Conservation (phyloP, 2,888 invertebrate species). For the Baronia brevicornis region DNA sequence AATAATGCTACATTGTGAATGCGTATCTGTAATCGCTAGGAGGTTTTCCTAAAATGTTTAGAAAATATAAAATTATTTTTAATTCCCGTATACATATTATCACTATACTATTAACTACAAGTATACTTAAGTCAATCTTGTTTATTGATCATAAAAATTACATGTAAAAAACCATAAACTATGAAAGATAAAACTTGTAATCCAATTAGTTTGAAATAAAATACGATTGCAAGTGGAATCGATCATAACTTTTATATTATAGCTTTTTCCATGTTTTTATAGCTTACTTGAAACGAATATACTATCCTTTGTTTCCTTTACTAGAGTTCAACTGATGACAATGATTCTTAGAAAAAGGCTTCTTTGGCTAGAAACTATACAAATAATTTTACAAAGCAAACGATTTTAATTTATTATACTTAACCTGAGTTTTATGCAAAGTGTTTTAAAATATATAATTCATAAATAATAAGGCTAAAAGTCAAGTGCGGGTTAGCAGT, state of each 20-base stretch:
- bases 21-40: no score
- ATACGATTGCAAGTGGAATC: not conserved
- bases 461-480: constrained; percentile 23
- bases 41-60: no score
- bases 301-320: no score
- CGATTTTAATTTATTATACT: not conserved
- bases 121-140: not conserved
- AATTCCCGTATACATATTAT: no score
- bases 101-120: not conserved
- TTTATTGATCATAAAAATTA: constrained; percentile 7
- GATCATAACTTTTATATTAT: not conserved
- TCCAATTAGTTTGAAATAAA: not conserved
- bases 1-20: no score
- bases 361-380: no score
- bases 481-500: constrained; percentile 28
- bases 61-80: no score
- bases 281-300: not conserved
- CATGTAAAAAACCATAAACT: constrained; percentile 8
- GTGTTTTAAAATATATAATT: constrained; percentile 8
- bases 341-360: no score
- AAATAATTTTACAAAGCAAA: not conserved
- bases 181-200: not conserved
- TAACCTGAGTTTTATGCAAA: constrained; percentile 3
- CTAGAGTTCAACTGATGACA: no score
- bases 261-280: not conserved